Percentiles rank a stretch among this genome's conserved stretches.
These are phyloP conservation scores for Halictus quadricinctus DNA, from an alignment of 2,888 invertebrate species.

Conservation along the genomic window DNA sequence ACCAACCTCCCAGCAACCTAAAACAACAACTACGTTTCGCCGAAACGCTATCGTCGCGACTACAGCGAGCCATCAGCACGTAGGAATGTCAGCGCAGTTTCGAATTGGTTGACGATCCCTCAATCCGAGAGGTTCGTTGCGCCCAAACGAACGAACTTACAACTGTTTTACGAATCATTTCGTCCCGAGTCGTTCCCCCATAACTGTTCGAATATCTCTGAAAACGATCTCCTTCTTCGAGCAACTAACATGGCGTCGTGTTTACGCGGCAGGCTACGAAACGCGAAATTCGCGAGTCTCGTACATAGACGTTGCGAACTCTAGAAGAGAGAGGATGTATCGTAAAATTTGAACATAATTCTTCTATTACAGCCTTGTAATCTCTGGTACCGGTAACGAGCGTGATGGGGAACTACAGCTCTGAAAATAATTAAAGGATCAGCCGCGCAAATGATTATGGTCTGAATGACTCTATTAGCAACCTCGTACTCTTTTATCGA, in stretches of 20 bases:
- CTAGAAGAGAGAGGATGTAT: neutral
- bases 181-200: no score
- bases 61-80: no score
- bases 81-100: neutral
- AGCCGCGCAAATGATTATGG: neutral
- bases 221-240: neutral
- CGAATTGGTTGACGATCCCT: constrained; percentile 9
- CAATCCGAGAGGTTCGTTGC: neutral
- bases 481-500: constrained; percentile 10
- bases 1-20: no score
- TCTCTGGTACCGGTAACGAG: neutral
- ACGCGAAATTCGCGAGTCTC: neutral
- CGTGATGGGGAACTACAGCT: neutral
- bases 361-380: neutral
- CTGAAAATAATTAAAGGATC: constrained; percentile 10
- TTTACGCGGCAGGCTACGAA: neutral
- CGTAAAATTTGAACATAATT: neutral
- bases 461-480: neutral
- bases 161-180: neutral
- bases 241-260: neutral
- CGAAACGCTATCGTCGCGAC: no score
- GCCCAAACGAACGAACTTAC: neutral
- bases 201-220: neutral
- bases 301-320: neutral
- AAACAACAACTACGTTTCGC: no score